phyloP scores from a whole-genome alignment of 2,113 vertebrate genomes.

The Gulo gulo region DNA sequence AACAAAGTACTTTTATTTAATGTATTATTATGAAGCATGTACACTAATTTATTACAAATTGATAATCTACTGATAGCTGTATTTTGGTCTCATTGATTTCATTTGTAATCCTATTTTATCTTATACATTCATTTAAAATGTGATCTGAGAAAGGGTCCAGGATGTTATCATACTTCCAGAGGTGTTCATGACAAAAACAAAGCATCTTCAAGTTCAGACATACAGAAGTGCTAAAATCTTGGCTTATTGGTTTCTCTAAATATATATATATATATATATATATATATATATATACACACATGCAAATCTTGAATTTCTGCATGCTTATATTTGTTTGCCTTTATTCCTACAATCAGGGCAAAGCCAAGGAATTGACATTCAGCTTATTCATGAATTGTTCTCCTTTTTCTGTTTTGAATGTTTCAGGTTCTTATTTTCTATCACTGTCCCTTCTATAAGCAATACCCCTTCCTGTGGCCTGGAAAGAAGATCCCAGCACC shows the following conservation, averaged over 20 bases:
- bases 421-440: conserved; percentile 95
- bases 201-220: neutral
- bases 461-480: conserved; percentile 90
- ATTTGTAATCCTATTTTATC: neutral
- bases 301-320: neutral
- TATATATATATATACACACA: neutral
- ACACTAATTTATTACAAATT: neutral
- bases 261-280: no score
- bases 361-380: neutral
- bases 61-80: neutral
- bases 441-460: conserved; percentile 88
- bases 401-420: conserved; percentile 27
- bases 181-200: neutral
- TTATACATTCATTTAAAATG: neutral
- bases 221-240: neutral
- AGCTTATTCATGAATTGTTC: neutral
- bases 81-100: neutral
- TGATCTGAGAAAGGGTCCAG: neutral
- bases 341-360: neutral
- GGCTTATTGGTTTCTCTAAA: neutral
- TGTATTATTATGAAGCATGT: neutral
- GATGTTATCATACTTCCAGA: neutral
- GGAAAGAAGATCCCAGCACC: conserved; percentile 96
- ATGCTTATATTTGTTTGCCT: neutral
- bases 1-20: neutral